A percentile compares a stretch with the other conserved stretches of the same genome.
phyloP scores from a whole-genome alignment of 2,113 vertebrate genomes.

The Orycteropus afer region DNA sequence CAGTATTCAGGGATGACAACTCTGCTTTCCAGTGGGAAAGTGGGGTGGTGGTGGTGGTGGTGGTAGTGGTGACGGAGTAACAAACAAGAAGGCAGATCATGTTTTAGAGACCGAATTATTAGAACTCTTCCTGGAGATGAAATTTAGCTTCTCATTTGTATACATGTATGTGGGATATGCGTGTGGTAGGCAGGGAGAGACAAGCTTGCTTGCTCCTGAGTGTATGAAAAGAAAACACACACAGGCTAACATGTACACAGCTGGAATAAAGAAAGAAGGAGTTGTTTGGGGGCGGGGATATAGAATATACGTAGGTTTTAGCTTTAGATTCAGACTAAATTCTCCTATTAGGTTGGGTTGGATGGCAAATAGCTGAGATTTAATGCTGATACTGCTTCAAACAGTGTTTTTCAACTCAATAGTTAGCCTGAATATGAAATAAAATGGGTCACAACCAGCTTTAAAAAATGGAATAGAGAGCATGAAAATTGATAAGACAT shows the following conservation, averaged over 20 bases:
- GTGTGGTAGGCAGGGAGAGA: background rate
- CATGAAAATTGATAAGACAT: background rate
- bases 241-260: background rate
- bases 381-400: background rate
- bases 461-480: slow-evolving; percentile 26
- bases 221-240: background rate
- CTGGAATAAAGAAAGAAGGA: background rate
- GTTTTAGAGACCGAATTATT: background rate
- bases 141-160: background rate
- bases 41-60: too few relatives aligned
- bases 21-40: slow-evolving; percentile 1
- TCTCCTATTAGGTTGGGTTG: background rate
- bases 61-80: background rate
- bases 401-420: background rate
- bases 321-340: slow-evolving; percentile 38
- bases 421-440: background rate
- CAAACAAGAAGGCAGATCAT: background rate
- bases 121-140: background rate
- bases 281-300: background rate
- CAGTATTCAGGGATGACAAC: background rate
- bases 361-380: slow-evolving; percentile 35
- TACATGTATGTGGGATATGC: background rate
- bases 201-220: background rate
- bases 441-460: slow-evolving; percentile 2
- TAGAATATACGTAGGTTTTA: background rate